These are phyloP conservation scores for Rhadina sibilatrix DNA, from an alignment of 2,113 vertebrate species.

Conservation along the genomic window DNA sequence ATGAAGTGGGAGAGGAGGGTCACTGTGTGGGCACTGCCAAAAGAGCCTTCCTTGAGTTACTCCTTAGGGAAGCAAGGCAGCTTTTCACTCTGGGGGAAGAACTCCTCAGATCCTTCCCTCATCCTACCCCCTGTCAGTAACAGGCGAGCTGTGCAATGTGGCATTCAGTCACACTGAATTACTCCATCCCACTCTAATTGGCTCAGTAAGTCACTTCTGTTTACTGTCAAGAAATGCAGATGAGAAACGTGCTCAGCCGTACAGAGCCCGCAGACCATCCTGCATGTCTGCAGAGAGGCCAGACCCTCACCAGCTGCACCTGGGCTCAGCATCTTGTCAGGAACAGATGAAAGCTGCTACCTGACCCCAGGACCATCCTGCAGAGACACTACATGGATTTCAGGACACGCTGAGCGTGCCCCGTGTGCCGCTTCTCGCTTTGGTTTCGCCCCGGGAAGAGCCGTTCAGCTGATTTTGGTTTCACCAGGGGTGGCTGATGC, in stretches of 20 bases:
- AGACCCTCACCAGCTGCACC: background rate
- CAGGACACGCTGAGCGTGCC: background rate
- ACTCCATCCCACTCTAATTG: conserved; percentile 3
- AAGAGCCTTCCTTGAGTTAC: background rate
- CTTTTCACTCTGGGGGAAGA: background rate
- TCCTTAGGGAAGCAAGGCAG: background rate
- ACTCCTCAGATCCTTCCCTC: background rate
- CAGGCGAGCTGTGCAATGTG: background rate
- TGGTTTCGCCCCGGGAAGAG: background rate
- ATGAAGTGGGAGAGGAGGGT: background rate
- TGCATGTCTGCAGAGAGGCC: background rate
- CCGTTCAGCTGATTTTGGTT: fast-evolving
- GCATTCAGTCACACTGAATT: background rate
- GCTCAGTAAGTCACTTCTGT: background rate
- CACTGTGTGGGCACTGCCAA: background rate
- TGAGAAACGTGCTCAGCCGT: background rate
- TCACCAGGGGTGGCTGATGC: background rate
- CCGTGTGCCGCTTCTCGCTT: background rate
- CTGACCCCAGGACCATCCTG: background rate
- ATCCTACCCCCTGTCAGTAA: background rate
- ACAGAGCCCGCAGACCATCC: background rate
- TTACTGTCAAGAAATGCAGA: conserved; percentile 26
- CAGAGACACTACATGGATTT: background rate
- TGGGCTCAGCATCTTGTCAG: background rate
- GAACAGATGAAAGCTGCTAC: background rate